Evolutionary conservation across 2,888 invertebrate species (phyloP).

Genomic region (Ephialtes manifestator): DNA sequence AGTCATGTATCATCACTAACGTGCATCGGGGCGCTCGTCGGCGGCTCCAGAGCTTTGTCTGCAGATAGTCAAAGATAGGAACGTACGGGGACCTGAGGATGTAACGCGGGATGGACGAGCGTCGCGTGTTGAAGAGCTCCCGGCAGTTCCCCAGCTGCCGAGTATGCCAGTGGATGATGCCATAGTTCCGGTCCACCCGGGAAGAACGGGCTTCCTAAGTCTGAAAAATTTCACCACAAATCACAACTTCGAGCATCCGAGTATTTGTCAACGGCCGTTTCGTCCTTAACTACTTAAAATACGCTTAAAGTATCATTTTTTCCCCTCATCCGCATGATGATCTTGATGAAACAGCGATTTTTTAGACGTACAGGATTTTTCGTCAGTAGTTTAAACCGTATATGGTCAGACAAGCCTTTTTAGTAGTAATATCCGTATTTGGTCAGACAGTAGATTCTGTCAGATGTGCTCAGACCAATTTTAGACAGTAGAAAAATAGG

Average conservation of each 20-base stretch:
- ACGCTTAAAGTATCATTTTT: background rate
- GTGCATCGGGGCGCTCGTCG: slow-evolving; percentile 88
- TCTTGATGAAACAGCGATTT: slow-evolving; percentile 2
- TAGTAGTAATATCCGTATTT: background rate
- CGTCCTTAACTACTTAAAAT: slow-evolving; percentile 21
- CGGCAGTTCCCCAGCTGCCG: slow-evolving; percentile 93
- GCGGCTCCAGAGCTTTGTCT: slow-evolving; percentile 91
- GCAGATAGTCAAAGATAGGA: slow-evolving; percentile 99
- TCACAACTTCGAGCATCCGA: slow-evolving; percentile 68
- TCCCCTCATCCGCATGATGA: slow-evolving; percentile 14
- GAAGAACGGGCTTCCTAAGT: slow-evolving; percentile 98
- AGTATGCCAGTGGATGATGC: slow-evolving; percentile 95
- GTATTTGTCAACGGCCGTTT: slow-evolving; percentile 34
- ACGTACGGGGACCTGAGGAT: slow-evolving; percentile 98
- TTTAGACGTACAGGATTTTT: slow-evolving; percentile 21
- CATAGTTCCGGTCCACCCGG: slow-evolving; percentile 97
- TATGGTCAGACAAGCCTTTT: background rate
- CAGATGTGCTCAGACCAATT: too few species aligned
- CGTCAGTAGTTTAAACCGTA: background rate
- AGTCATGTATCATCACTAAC: slow-evolving; percentile 86
- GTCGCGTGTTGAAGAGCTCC: slow-evolving; percentile 95
- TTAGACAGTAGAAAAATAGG: too few species aligned
- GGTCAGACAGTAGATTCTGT: background rate
- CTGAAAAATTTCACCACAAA: slow-evolving; percentile 87
- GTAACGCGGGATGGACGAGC: slow-evolving; percentile 98